Evolutionary conservation across 2,888 invertebrate genomes (phyloP).

Genomic region (Watsonalla cultraria): DNA sequence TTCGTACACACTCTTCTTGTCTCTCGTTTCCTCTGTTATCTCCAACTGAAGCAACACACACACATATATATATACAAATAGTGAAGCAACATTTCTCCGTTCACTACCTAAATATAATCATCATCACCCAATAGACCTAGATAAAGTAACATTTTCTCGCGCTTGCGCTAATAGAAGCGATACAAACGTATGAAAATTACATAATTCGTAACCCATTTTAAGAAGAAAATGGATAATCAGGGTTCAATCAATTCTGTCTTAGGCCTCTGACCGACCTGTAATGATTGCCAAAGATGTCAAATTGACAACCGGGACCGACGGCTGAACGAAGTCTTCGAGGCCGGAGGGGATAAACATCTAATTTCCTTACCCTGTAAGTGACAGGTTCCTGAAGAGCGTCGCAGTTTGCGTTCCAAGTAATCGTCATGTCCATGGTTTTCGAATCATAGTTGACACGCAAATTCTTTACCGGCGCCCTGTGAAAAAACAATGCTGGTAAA

Average conservation of each 20-base stretch:
- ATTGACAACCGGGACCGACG: too few relatives aligned
- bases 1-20: conserved; percentile 61
- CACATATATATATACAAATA: background rate
- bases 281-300: too few relatives aligned
- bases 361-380: conserved; percentile 79
- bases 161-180: too few relatives aligned
- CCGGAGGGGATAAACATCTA: background rate
- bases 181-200: too few relatives aligned
- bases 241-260: too few relatives aligned
- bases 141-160: too few relatives aligned
- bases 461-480: conserved; percentile 83
- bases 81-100: background rate
- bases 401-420: conserved; percentile 87
- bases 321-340: too few relatives aligned
- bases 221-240: too few relatives aligned
- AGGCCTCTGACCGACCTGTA: too few relatives aligned
- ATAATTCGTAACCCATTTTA: too few relatives aligned
- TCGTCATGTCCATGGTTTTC: conserved; percentile 64
- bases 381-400: conserved; percentile 54
- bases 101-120: too few relatives aligned
- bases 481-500: conserved; percentile 9
- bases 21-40: conserved; percentile 50
- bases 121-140: too few relatives aligned
- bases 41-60: conserved; percentile 46
- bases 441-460: conserved; percentile 68